Percentiles rank a stretch among this genome's conserved stretches.
These are phyloP conservation scores for Trypoxylon attenuatum DNA, from an alignment of 2,888 invertebrate genomes.

Conservation along the genomic window DNA sequence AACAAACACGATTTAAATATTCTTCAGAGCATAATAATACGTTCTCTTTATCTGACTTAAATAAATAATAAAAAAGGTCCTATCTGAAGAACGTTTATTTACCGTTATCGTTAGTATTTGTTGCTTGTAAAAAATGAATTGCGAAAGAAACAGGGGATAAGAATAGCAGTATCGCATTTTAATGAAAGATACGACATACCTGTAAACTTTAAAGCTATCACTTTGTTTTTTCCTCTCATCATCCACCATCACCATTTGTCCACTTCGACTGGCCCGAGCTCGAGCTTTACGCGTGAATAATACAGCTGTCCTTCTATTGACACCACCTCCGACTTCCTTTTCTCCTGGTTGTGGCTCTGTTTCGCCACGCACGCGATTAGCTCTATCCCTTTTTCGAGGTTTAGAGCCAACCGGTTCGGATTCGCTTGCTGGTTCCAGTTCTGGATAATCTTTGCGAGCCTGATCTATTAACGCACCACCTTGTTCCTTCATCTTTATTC, in stretches of 20 bases:
- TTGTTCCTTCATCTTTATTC: conserved; percentile 91
- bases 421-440: conserved; percentile 58
- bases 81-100: too few relatives aligned
- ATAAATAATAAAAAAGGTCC: too few relatives aligned
- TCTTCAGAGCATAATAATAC: too few relatives aligned
- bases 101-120: too few relatives aligned
- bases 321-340: conserved; percentile 73
- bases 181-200: conserved; percentile 44
- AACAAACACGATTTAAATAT: too few relatives aligned
- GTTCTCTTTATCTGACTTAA: too few relatives aligned
- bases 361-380: conserved; percentile 63
- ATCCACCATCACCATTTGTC: conserved; percentile 50
- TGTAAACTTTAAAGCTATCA: conserved; percentile 71
- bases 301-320: conserved; percentile 85
- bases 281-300: conserved; percentile 85
- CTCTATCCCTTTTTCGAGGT: conserved; percentile 67
- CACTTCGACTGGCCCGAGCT: conserved; percentile 75
- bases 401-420: conserved; percentile 52
- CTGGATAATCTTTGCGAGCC: conserved; percentile 81
- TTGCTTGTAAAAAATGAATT: too few relatives aligned
- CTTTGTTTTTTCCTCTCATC: conserved; percentile 68
- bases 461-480: conserved; percentile 87
- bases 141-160: too few relatives aligned
- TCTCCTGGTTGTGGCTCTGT: conserved; percentile 62
- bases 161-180: background rate